Evolutionary conservation across 2,888 invertebrate species (phyloP).

Genomic region (Drosophila borealis): DNA sequence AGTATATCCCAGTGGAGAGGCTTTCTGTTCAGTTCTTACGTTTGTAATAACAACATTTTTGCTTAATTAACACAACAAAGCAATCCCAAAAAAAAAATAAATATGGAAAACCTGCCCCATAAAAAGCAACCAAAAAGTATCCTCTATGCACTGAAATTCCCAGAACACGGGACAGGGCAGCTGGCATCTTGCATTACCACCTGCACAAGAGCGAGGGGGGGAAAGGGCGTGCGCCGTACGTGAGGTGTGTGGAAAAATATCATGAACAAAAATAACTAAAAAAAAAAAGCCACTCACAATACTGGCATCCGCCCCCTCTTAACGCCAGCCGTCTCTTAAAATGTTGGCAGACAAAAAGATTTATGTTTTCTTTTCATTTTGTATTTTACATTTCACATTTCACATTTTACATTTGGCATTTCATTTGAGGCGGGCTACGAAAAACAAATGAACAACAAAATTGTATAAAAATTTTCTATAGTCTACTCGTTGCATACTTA

Average conservation of each 20-base stretch:
- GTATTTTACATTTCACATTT: constrained; percentile 36
- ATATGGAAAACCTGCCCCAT: constrained; percentile 6
- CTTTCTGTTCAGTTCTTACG: constrained; percentile 31
- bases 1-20: constrained; percentile 38
- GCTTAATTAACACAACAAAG: constrained; percentile 81
- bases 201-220: constrained; percentile 10
- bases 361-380: constrained; percentile 71
- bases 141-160: constrained; percentile 38
- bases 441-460: constrained; percentile 81
- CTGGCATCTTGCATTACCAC: constrained; percentile 64
- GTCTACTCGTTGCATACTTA: constrained; percentile 66
- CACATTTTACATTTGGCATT: constrained; percentile 47
- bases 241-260: constrained; percentile 43
- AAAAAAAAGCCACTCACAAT: constrained; percentile 43
- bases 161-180: constrained; percentile 27
- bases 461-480: constrained; percentile 77
- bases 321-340: constrained; percentile 13
- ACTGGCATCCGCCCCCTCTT: constrained; percentile 19
- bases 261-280: constrained; percentile 23
- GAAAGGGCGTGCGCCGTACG: background rate
- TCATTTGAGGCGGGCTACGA: constrained; percentile 37
- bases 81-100: constrained; percentile 54
- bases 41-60: constrained; percentile 74
- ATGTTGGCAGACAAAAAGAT: constrained; percentile 60
- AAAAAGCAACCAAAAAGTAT: constrained; percentile 27